These are phyloP conservation scores for Ceratosolen solmsi DNA, from an alignment of 1,140 invertebrate genomes.

Conservation along the genomic window DNA sequence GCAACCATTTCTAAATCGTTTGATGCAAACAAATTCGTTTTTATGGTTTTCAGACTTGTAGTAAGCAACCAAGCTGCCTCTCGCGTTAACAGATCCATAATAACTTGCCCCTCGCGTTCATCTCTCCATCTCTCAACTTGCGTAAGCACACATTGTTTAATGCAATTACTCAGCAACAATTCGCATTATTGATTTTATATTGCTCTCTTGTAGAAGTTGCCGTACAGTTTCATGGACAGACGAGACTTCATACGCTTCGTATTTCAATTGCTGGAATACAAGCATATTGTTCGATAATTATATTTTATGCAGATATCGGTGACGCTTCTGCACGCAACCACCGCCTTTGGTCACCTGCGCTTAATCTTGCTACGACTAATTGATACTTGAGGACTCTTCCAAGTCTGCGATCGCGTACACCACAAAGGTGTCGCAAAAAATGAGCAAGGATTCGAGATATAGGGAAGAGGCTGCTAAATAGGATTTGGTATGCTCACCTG, in stretches of 20 bases:
- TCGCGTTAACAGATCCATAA: too few species aligned
- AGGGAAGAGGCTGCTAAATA: background rate
- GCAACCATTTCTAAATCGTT: too few species aligned
- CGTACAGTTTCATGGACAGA: background rate
- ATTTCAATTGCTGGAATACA: background rate
- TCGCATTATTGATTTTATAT: slow-evolving; percentile 3
- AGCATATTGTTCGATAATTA: slow-evolving; percentile 1
- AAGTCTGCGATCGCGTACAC: too few species aligned
- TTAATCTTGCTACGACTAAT: too few species aligned
- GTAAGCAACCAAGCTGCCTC: too few species aligned
- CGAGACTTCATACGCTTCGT: background rate
- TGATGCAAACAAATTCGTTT: too few species aligned
- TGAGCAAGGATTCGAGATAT: background rate
- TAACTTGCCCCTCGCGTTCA: too few species aligned
- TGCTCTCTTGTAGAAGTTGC: background rate
- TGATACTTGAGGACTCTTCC: too few species aligned
- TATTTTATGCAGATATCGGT: slow-evolving; percentile 1
- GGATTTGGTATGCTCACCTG: slow-evolving; percentile 81
- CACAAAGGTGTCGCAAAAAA: too few species aligned
- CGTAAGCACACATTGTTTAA: background rate
- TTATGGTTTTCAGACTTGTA: too few species aligned
- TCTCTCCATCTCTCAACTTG: background rate
- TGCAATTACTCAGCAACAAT: background rate
- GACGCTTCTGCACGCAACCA: background rate
- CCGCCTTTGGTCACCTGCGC: background rate